Conservation (phyloP, 2,113 vertebrate genomes). For the Platanista minor region DNA sequence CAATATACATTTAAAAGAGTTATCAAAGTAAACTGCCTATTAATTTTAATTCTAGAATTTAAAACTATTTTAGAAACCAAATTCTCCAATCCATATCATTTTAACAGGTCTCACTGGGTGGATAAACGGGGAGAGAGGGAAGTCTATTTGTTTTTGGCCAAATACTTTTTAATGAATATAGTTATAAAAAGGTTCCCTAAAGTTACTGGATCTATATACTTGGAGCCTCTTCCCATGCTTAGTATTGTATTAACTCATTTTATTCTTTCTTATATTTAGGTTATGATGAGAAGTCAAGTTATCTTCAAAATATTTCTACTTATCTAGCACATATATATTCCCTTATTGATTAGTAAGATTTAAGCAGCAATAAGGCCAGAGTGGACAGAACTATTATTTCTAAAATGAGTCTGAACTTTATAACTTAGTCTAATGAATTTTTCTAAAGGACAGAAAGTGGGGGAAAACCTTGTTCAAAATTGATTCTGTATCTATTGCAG, state of each 20-base stretch:
- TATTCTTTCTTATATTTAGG: not conserved
- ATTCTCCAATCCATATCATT: not conserved
- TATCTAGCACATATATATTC: not conserved
- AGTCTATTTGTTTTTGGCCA: not conserved
- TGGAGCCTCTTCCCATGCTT: not conserved
- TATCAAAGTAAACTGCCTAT: not conserved
- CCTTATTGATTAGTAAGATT: constrained; percentile 3
- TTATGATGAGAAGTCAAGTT: not conserved
- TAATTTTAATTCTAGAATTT: not conserved
- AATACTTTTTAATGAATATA: not conserved
- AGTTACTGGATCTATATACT: not conserved
- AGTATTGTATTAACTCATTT: not conserved
- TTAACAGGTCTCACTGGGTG: not conserved
- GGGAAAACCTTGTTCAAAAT: not conserved
- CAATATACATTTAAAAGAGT: not conserved
- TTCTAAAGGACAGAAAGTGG: not conserved
- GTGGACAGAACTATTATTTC: not conserved
- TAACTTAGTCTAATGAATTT: not conserved
- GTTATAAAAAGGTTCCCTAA: not conserved
- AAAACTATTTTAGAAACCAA: not conserved
- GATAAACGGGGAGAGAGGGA: not conserved
- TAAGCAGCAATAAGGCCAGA: not conserved
- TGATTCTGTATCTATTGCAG: not conserved
- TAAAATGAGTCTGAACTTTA: not conserved
- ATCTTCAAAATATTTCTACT: not conserved